phyloP scores from a whole-genome alignment of 2,888 invertebrate species.

The Lepidocyrtoides sp. region DNA sequence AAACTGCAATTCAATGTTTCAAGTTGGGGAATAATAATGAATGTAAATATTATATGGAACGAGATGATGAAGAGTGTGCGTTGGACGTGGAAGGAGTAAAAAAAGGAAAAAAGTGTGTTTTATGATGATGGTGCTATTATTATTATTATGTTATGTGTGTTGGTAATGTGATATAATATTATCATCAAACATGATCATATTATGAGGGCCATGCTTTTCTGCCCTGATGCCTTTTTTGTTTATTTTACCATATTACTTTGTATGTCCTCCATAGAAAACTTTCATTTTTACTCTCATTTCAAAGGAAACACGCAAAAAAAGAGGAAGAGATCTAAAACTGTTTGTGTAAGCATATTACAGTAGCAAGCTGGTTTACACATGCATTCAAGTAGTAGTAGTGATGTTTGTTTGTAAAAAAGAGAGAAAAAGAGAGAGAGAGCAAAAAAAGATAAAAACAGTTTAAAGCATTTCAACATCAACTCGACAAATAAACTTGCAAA shows the following conservation, averaged over 20 bases:
- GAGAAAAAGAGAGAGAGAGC: neutral
- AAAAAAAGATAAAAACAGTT: conserved; percentile 11
- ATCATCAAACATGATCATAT: conserved; percentile 40
- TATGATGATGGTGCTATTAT: neutral
- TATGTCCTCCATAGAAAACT: conserved; percentile 23
- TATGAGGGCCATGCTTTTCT: conserved; percentile 35
- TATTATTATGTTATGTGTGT: too few species aligned
- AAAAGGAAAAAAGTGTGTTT: neutral
- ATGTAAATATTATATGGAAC: too few species aligned
- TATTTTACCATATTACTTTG: conserved; percentile 20
- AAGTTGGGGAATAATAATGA: neutral
- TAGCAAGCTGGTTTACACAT: too few species aligned
- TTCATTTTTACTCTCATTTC: conserved; percentile 11
- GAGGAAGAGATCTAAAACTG: neutral
- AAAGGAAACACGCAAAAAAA: neutral
- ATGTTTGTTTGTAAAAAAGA: too few species aligned
- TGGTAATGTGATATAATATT: conserved; percentile 31
- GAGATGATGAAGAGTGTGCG: too few species aligned
- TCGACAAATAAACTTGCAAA: neutral
- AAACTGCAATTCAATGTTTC: too few species aligned
- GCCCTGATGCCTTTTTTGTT: conserved; percentile 37
- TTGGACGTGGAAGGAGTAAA: too few species aligned
- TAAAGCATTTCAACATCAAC: conserved; percentile 34
- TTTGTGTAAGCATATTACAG: neutral
- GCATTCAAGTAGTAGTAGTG: too few species aligned